phyloP scores from a whole-genome alignment of 1,140 invertebrate species.

The Leptinotarsa texana region DNA sequence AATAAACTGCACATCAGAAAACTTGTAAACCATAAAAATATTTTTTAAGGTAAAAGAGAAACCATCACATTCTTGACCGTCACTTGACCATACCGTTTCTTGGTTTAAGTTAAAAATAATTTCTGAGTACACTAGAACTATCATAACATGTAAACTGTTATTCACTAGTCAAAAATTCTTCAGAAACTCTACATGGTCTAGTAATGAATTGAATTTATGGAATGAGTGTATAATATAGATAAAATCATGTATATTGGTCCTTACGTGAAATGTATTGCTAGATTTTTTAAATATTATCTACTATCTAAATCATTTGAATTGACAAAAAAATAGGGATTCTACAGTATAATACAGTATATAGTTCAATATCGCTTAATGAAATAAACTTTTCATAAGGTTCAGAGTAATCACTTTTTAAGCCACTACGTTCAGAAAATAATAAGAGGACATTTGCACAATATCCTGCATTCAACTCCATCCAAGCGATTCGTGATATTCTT shows the following conservation, averaged over 20 bases:
- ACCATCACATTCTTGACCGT: too few relatives aligned
- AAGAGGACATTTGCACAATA: not conserved
- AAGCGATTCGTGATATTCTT: not conserved
- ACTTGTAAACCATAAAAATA: too few relatives aligned
- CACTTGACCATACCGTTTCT: too few relatives aligned
- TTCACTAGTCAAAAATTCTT: too few relatives aligned
- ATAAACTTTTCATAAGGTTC: slow-evolving; percentile 27
- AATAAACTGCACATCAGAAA: too few relatives aligned
- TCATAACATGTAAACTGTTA: too few relatives aligned
- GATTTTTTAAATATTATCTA: slow-evolving; percentile 32
- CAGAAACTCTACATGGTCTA: not conserved
- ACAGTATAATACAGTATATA: slow-evolving; percentile 38
- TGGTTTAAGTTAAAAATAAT: too few relatives aligned
- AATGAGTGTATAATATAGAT: slow-evolving; percentile 6
- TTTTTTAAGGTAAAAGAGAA: too few relatives aligned
- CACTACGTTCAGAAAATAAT: slow-evolving; percentile 37
- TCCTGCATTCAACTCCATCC: not conserved
- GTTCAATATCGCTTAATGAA: slow-evolving; percentile 30
- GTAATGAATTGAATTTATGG: not conserved
- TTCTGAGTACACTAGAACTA: too few relatives aligned
- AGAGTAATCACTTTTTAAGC: slow-evolving; percentile 39
- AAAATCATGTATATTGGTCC: slow-evolving; percentile 34
- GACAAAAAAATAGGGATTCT: slow-evolving; percentile 35
- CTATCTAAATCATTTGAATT: slow-evolving; percentile 31
- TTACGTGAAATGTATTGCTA: slow-evolving; percentile 39